A percentile compares a stretch with the other conserved stretches of the same genome.
Evolutionary conservation across 2,797 vertebrate genomes (phyloP).

Genomic region (Leptatherina wallacei): DNA sequence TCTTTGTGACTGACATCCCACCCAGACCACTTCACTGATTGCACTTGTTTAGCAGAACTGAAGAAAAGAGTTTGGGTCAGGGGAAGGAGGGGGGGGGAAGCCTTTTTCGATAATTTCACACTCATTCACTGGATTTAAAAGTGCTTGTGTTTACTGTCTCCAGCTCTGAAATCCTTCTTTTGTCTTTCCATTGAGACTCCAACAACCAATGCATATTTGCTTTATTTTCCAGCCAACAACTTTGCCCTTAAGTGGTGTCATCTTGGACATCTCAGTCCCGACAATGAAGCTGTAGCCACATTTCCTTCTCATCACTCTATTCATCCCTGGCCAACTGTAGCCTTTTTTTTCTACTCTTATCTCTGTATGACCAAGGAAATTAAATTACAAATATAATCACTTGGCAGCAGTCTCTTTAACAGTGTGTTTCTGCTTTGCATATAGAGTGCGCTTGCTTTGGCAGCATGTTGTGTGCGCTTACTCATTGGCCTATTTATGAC

Average conservation of each 20-base stretch:
- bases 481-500: slow-evolving; percentile 80
- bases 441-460: slow-evolving; percentile 80
- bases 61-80: slow-evolving; percentile 26
- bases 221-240: slow-evolving; percentile 34
- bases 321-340: slow-evolving; percentile 74
- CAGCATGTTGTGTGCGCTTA: slow-evolving; percentile 72
- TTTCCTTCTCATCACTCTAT: slow-evolving; percentile 65
- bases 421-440: slow-evolving; percentile 82
- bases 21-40: slow-evolving; percentile 71
- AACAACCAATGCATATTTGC: slow-evolving; percentile 21
- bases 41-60: slow-evolving; percentile 61
- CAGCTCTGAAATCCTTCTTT: slow-evolving; percentile 29
- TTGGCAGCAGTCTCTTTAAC: slow-evolving; percentile 76
- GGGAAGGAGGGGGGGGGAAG: background rate
- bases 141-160: background rate
- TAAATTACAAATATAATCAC: slow-evolving; percentile 88
- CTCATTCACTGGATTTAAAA: slow-evolving; percentile 26
- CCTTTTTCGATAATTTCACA: slow-evolving; percentile 49
- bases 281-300: slow-evolving; percentile 74
- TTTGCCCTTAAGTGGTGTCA: slow-evolving; percentile 56
- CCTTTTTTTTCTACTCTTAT: slow-evolving; percentile 75
- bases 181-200: slow-evolving; percentile 33
- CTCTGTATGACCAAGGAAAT: slow-evolving; percentile 83
- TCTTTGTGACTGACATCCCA: slow-evolving; percentile 69
- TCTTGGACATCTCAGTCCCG: slow-evolving; percentile 67